These are phyloP conservation scores for Glomeris maerens DNA, from an alignment of 1,140 invertebrate species.

Conservation along the genomic window DNA sequence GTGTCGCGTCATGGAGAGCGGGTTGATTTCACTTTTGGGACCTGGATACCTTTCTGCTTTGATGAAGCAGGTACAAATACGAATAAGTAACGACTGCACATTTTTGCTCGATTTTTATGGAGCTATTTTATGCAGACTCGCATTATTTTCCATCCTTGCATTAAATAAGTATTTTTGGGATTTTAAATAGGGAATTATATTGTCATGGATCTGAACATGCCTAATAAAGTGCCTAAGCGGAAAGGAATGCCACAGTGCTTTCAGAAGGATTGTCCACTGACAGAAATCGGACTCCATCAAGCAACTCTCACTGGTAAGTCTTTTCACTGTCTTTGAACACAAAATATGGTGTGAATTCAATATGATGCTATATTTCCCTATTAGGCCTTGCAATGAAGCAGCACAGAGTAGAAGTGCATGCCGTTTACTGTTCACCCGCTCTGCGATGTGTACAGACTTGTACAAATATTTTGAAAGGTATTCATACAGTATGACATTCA, in stretches of 20 bases:
- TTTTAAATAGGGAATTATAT: slow-evolving; percentile 41
- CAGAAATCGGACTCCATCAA: slow-evolving; percentile 46
- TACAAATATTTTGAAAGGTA: slow-evolving; percentile 47
- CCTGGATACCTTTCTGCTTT: slow-evolving; percentile 76
- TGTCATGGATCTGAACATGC: slow-evolving; percentile 79
- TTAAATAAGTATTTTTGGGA: no score
- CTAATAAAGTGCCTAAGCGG: slow-evolving; percentile 47
- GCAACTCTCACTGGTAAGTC: slow-evolving; percentile 29
- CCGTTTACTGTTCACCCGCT: slow-evolving; percentile 70
- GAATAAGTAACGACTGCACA: no score
- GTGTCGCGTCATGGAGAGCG: slow-evolving; percentile 76
- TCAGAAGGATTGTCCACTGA: slow-evolving; percentile 69
- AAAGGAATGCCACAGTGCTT: slow-evolving; percentile 46
- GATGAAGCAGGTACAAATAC: slow-evolving; percentile 59
- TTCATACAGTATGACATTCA: not conserved
- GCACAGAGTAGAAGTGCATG: slow-evolving; percentile 47
- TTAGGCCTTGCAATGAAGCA: slow-evolving; percentile 61
- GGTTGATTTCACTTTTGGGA: slow-evolving; percentile 78
- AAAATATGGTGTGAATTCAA: slow-evolving; percentile 28
- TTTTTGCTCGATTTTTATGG: no score
- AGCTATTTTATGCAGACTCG: no score
- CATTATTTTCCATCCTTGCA: slow-evolving; percentile 6
- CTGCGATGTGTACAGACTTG: slow-evolving; percentile 84
- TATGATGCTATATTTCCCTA: slow-evolving; percentile 50
- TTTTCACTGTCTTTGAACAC: slow-evolving; percentile 12